Percentiles rank a stretch among this genome's conserved stretches.
Evolutionary conservation across 92 coral and sea anemone species (phyloP).

Genomic region (Zoanthus gigantus): DNA sequence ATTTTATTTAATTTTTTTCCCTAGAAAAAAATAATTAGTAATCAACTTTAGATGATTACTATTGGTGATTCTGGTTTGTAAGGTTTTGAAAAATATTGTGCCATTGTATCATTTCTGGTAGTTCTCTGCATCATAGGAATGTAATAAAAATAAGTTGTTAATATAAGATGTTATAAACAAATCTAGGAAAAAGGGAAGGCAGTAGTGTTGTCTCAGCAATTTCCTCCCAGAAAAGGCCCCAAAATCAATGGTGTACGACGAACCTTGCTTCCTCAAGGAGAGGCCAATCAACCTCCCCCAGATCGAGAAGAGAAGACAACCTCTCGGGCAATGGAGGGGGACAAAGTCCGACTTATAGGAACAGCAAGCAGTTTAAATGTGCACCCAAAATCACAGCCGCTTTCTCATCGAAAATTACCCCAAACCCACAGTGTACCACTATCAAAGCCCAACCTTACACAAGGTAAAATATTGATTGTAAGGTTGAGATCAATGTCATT

Average conservation of each 20-base stretch:
- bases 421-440: conserved; percentile 8
- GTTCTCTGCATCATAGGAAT: too few relatives aligned
- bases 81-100: too few relatives aligned
- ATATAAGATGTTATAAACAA: not conserved
- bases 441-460: conserved; percentile 16
- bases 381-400: not conserved
- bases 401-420: not conserved
- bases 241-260: conserved; percentile 90
- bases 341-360: conserved; percentile 2
- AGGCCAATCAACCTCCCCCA: conserved; percentile 45
- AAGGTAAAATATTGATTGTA: conserved; percentile 5
- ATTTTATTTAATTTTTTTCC: too few relatives aligned
- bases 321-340: conserved; percentile 48
- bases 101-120: too few relatives aligned
- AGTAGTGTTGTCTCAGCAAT: conserved; percentile 45
- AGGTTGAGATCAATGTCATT: too few relatives aligned
- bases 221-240: conserved; percentile 74
- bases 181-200: conserved; percentile 70
- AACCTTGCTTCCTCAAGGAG: conserved; percentile 64
- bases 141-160: too few relatives aligned
- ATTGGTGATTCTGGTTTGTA: too few relatives aligned
- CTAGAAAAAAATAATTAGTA: too few relatives aligned
- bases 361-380: conserved; percentile 4
- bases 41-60: too few relatives aligned
- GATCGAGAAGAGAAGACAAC: conserved; percentile 62